phyloP scores from a whole-genome alignment of 1,140 invertebrate species.

The Caenorhabditis remanei region DNA sequence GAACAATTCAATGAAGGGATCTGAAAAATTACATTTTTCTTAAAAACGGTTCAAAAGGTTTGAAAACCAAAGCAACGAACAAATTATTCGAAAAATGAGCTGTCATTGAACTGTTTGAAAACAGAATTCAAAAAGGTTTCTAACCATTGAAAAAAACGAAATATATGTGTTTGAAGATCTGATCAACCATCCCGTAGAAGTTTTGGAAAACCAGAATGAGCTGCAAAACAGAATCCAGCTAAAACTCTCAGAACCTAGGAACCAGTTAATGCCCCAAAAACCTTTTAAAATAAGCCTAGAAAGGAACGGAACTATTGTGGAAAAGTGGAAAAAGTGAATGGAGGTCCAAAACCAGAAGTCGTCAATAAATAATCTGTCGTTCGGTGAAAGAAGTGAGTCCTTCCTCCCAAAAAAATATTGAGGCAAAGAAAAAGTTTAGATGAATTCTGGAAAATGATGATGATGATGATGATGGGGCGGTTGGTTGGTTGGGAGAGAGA shows the following conservation, averaged over 20 bases:
- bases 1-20: too few relatives aligned
- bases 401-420: too few relatives aligned
- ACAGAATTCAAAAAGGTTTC: too few relatives aligned
- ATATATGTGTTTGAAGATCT: too few relatives aligned
- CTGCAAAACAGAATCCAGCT: neutral
- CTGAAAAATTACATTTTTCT: too few relatives aligned
- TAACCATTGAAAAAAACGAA: too few relatives aligned
- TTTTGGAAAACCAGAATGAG: neutral
- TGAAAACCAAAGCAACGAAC: too few relatives aligned
- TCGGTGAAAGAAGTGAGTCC: too few relatives aligned
- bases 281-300: neutral
- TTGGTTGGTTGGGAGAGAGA: neutral
- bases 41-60: too few relatives aligned
- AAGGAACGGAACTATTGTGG: slow-evolving; percentile 36
- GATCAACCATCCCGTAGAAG: too few relatives aligned
- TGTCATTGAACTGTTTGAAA: too few relatives aligned
- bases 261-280: neutral
- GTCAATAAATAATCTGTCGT: slow-evolving; percentile 46
- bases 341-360: slow-evolving; percentile 16
- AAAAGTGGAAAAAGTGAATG: neutral
- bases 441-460: neutral
- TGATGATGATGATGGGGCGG: neutral
- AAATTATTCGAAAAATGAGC: too few relatives aligned
- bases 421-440: neutral
- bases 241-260: neutral